Conservation (phyloP, 2,888 invertebrate species). For the Amblyjoppa fuscipennis region DNA sequence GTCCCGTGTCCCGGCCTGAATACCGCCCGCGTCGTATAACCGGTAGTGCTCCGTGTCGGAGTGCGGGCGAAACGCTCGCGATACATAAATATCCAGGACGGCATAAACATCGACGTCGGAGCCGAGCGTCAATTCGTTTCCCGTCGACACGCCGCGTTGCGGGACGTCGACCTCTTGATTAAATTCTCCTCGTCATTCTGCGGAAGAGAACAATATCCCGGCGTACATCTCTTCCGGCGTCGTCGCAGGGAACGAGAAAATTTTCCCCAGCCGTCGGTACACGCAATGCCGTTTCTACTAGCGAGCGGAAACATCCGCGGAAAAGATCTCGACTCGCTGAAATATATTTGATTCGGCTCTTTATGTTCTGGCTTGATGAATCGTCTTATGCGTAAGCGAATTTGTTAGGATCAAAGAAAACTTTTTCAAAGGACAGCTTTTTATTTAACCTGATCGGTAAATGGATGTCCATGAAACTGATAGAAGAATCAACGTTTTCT, state of each 20-base stretch:
- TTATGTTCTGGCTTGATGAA: too few species aligned
- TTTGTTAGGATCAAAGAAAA: too few species aligned
- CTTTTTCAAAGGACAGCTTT: neutral
- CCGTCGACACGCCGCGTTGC: neutral
- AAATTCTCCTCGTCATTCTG: conserved; percentile 33
- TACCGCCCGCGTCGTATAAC: conserved; percentile 1
- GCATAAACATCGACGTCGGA: conserved; percentile 34
- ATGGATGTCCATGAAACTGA: neutral
- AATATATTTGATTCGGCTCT: neutral
- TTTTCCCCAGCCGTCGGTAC: neutral
- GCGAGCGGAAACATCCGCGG: too few species aligned
- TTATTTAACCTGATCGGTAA: neutral
- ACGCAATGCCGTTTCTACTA: neutral
- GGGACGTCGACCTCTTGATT: conserved; percentile 35
- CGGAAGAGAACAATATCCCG: conserved; percentile 16
- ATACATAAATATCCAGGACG: conserved; percentile 50
- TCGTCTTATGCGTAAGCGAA: too few species aligned
- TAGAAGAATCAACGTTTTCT: neutral
- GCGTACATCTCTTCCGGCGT: neutral
- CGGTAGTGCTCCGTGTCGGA: conserved; percentile 5
- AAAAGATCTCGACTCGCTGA: neutral
- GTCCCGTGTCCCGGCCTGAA: neutral
- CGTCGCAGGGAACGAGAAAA: neutral
- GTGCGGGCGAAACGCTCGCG: conserved; percentile 25
- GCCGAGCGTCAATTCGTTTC: conserved; percentile 32